Base-by-base conservation (phyloP, 2,888 invertebrate species). In the Chloroclysta siterata region DNA sequence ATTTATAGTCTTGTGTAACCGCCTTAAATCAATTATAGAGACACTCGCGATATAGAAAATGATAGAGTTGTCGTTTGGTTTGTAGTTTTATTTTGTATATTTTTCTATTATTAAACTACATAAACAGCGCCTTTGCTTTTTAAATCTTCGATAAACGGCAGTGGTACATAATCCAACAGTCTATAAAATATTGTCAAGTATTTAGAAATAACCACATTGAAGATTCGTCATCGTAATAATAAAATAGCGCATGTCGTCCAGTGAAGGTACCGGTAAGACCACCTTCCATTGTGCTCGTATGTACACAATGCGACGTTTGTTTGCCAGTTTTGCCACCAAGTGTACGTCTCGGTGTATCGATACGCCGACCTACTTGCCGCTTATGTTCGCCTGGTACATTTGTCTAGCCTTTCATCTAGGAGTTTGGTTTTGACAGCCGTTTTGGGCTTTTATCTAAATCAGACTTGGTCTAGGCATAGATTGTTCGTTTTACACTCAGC, bases 21-120 rank as follows among this genome's bases (percentile, higher is more conserved):
- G 80, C 78, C 83, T 82, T 84, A 81, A 86, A 89, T 89, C 88
- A 88, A 88, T 89, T 88, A 88, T 69, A 71, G 64, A 69, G 75
- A 73, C 70, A 14, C 42, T 4, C 61, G 54, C 64, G 73, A 69
- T 74, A 72, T 50, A 29, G 14, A 1, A 50, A 39, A n/a, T 50
- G 14, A 33, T n/a, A 8, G 36, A 39, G 33, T 7, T 33, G 33
- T 8, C 33, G 3, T 6, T 6, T 33, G 8, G 33, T 33, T 33
- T 8, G 6, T 48, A 4, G n/a, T 8, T 44, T 44, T 44, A 7
- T 5, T 7, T 44, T 44, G 8, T 33, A 33, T n/a, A n/a, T 22
- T 22, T 22, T 3, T 22, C 3, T 33, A 33, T 33, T 33, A 33
- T 33, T 33, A 33, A 33, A 5, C 8, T 33, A 33, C 7, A 33